These are phyloP conservation scores for Diplazon laetatorius DNA, from an alignment of 2,888 invertebrate genomes.

Conservation along the genomic window DNA sequence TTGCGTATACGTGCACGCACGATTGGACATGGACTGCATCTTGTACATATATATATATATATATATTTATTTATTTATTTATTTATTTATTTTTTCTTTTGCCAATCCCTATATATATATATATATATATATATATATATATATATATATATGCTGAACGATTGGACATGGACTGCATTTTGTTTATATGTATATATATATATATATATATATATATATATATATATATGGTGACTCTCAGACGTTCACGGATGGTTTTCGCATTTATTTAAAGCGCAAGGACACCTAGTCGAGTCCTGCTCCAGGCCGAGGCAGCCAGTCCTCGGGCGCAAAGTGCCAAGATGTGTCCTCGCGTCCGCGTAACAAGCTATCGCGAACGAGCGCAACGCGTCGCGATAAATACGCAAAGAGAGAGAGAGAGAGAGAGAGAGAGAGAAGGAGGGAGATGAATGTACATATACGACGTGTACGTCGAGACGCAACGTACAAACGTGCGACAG, in stretches of 20 bases:
- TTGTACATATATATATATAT: constrained; percentile 42
- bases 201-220: too few relatives aligned
- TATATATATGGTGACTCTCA: too few relatives aligned
- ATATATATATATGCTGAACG: constrained; percentile 6
- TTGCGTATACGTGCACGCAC: constrained; percentile 46
- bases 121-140: too few relatives aligned
- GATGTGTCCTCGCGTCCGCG: constrained; percentile 79
- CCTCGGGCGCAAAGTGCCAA: constrained; percentile 77
- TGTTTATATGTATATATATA: too few relatives aligned
- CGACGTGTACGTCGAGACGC: too few relatives aligned
- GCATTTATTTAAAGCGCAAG: constrained; percentile 81
- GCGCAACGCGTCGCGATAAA: constrained; percentile 51
- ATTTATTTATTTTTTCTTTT: too few relatives aligned
- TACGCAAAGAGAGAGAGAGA: constrained; percentile 30
- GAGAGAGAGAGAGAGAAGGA: constrained; percentile 39
- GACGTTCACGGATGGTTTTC: constrained; percentile 72
- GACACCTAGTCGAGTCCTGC: constrained; percentile 79
- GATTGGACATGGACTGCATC: constrained; percentile 58
- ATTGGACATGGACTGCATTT: too few relatives aligned
- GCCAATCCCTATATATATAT: too few relatives aligned
- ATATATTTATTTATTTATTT: too few relatives aligned
- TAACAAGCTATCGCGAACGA: constrained; percentile 71
- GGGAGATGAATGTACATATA: too few relatives aligned
- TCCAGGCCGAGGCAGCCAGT: constrained; percentile 67
- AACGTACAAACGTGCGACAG: too few relatives aligned